Evolutionary conservation across 2,797 vertebrate species (phyloP), one percentile per base, ranked within the genome.

Genomic region (Hephaestus fuliginosus): DNA sequence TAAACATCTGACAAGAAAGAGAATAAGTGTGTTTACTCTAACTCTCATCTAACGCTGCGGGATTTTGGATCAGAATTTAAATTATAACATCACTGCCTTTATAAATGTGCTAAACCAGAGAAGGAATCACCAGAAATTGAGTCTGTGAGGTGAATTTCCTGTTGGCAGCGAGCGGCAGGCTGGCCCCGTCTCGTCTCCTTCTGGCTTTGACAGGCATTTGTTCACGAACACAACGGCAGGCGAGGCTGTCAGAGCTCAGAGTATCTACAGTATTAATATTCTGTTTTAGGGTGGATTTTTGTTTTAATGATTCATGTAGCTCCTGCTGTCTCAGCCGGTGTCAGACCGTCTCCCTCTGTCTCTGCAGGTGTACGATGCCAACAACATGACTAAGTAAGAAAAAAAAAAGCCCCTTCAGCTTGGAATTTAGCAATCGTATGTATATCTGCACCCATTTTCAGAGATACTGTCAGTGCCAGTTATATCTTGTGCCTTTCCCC

Each of bases 221-320:
- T 76, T 83, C 22, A n/a, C 7, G 28, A 81, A 69, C 74, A 78
- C 73, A 25, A 44, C 18, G 3, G 52, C 74, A 72, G 74, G 8
- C 7, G 9, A 71, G 67, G 55, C 80, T 64, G 85, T 87, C 83
- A 74, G 48, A 61, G 75, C 85, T 68, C 82, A 39, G 57, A 76
- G 73, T 74, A 53, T 53, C 63, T 7, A 2, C 61, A 60, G 56
- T 67, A 67, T 86, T 86, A 84, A 86, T 83, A 90, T 90, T 90
- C 82, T 58, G 80, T 80, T 89, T 89, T 67, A 51, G 51, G 84
- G 70, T 71, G 80, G 80, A 76, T 84, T 80, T 86, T 44, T 14
- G 49, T 78, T 78, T 88, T 82, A 88, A 92, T 92, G 87, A 93
- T 87, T 91, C 73, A 92, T 93, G 88, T 80, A 72, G 82, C 85